Percentiles rank a stretch among this genome's conserved stretches.
Conservation (phyloP, 2,797 vertebrate genomes). For the Paedocypris micromegethes region DNA sequence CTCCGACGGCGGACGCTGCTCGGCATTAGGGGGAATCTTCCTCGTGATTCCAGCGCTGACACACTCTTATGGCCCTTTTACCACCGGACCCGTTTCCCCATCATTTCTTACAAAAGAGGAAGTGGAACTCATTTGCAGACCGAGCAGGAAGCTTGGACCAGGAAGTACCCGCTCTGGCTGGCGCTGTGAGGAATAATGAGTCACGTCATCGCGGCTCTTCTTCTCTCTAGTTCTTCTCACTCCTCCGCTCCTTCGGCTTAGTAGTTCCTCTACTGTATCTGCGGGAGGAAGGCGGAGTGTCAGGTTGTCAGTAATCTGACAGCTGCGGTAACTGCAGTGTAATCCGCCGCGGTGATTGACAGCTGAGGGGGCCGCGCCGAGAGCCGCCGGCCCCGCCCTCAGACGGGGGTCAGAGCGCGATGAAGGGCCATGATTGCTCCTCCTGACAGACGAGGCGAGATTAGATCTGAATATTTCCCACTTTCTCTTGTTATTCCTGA, state of each 20-base stretch:
- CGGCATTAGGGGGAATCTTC: conserved; percentile 63
- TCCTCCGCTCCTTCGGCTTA: conserved; percentile 55
- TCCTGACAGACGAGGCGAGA: conserved; percentile 70
- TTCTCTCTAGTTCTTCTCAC: conserved; percentile 7
- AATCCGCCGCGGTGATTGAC: conserved; percentile 99
- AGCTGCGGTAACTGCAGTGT: conserved; percentile 99
- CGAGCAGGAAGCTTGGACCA: background rate
- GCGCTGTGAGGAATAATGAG: conserved; percentile 8
- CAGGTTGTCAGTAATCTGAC: conserved; percentile 99
- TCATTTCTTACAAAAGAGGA: conserved; percentile 50
- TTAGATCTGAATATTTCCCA: conserved; percentile 69
- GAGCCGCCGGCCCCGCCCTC: conserved; percentile 55
- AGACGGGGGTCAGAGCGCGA: conserved; percentile 64
- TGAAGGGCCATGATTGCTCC: conserved; percentile 92
- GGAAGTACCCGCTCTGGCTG: too few species aligned
- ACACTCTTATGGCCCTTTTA: conserved; percentile 46
- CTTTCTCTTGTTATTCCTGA: conserved; percentile 48
- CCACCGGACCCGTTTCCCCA: conserved; percentile 46
- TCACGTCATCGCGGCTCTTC: conserved; percentile 60
- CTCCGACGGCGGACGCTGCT: conserved; percentile 61
- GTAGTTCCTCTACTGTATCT: conserved; percentile 71
- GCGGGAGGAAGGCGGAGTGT: conserved; percentile 87
- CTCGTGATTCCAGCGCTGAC: conserved; percentile 68
- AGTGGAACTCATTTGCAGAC: conserved; percentile 44
- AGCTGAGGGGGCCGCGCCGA: conserved; percentile 90